Evolutionary conservation across 1,140 invertebrate species (phyloP), one percentile per base, ranked within the genome.

Genomic region (Leptinotarsa undecemlineata): DNA sequence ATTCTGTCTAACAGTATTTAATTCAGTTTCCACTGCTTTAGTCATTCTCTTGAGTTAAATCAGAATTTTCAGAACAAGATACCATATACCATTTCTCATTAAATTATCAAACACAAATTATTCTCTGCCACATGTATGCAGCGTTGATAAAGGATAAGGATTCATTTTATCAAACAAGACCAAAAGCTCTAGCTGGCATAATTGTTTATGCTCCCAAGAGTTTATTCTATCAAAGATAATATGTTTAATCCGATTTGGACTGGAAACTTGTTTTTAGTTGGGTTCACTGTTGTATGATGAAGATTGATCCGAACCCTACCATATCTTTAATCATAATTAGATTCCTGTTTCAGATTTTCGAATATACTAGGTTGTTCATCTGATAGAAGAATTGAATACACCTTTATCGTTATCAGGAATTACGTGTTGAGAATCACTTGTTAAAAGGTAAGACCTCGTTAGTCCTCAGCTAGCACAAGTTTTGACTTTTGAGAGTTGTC

Each of bases 151-250:
- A 33, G 20, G 26, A 23, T 1, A 4, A 64, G 63, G 1, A 64
- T 64, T 20, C 63, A 20, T 64, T 64, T 19, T 17, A 23, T 21
- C 26, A 64, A 64, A 64, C n/a, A 23, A 64, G 20, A 64, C 20
- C 63, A 14, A 64, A 33, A 23, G 5, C 15, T 21, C 26, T 64
- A 20, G 63, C 26, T 64, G 15, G 63, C 20, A 0, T 64, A 64
- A 64, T 64, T 21, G 20, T 64, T 64, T 64, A 23, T 33, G n/a
- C 11, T 64, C 20, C 63, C 63, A 64, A 64, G 63, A 64, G 63
- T 64, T 64, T 17, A 33, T 33, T 64, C 21, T 14, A 20, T 26
- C 63, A 64, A 64, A 64, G 63, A 20, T 64, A 20, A 64, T 33
- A 64, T 64, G 63, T 26, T 64, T 64, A 64, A 64, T 21, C n/a